These are phyloP conservation scores for Anguilla pacifica DNA, from an alignment of 2,797 vertebrate genomes.

Conservation along the genomic window DNA sequence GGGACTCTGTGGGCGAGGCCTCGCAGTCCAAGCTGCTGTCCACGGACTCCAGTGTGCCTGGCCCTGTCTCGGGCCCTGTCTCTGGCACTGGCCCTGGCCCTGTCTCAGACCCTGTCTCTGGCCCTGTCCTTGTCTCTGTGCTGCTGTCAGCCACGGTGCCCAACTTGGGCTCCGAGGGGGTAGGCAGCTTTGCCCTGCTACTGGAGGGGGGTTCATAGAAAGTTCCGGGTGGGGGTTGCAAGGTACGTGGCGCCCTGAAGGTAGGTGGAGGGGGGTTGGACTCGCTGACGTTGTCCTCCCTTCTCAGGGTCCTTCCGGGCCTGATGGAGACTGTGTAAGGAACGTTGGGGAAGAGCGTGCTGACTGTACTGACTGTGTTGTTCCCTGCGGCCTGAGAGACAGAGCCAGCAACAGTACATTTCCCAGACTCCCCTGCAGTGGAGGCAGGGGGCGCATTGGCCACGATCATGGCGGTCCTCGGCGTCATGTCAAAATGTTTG, in stretches of 20 bases:
- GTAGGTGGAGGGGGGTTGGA: constrained; percentile 57
- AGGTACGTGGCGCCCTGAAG: constrained; percentile 81
- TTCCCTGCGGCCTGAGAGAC: not conserved
- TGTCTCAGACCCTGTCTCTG: no score
- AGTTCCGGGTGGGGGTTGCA: constrained; percentile 90
- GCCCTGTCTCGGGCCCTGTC: not conserved
- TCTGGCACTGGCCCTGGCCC: not conserved
- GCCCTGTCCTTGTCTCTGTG: constrained; percentile 18
- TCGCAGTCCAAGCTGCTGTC: constrained; percentile 44
- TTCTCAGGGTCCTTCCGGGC: constrained; percentile 63
- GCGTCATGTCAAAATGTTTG: constrained; percentile 84
- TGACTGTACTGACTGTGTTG: constrained; percentile 46
- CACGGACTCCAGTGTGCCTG: not conserved
- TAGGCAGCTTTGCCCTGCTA: constrained; percentile 63
- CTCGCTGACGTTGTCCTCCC: constrained; percentile 68
- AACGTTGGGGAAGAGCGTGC: constrained; percentile 63
- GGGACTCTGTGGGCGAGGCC: constrained; percentile 33
- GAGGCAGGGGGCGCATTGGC: constrained; percentile 76
- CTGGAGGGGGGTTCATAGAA: constrained; percentile 88
- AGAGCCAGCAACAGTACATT: constrained; percentile 44
- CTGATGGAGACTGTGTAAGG: constrained; percentile 62
- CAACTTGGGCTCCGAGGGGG: constrained; percentile 61
- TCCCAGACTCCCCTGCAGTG: constrained; percentile 54
- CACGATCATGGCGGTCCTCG: constrained; percentile 83
- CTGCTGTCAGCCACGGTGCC: constrained; percentile 44